Conservation (phyloP, 2,888 invertebrate species). For the Dicycla oo region DNA sequence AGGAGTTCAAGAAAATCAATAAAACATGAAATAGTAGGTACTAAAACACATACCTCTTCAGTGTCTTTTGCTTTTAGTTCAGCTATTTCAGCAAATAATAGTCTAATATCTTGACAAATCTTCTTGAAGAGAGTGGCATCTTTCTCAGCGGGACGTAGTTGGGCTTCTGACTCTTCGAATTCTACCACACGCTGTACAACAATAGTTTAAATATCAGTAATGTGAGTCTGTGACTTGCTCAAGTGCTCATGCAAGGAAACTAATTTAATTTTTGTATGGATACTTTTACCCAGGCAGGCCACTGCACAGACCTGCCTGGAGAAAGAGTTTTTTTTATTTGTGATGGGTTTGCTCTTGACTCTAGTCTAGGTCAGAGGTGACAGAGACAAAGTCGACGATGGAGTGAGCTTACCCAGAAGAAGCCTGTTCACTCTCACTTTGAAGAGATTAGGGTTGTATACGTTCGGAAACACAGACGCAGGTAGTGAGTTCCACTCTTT, state of each 20-base stretch:
- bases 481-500: no score
- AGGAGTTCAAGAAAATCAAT: not conserved
- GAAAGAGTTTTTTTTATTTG: no score
- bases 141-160: slow-evolving; percentile 91
- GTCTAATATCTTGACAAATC: slow-evolving; percentile 93
- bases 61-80: slow-evolving; percentile 91
- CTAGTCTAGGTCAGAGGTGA: no score
- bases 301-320: no score
- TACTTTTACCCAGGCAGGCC: no score
- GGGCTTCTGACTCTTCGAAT: slow-evolving; percentile 94
- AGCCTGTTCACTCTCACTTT: no score
- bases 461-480: no score
- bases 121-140: slow-evolving; percentile 93
- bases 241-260: slow-evolving; percentile 1
- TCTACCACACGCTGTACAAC: slow-evolving; percentile 91
- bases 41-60: slow-evolving; percentile 83
- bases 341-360: no score
- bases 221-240: not conserved
- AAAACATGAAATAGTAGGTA: not conserved
- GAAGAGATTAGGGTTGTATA: no score
- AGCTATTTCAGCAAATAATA: slow-evolving; percentile 92
- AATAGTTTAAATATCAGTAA: not conserved
- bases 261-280: no score
- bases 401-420: no score
- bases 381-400: no score